phyloP scores from a whole-genome alignment of 1,140 invertebrate genomes.

The Diabrotica virgifera region DNA sequence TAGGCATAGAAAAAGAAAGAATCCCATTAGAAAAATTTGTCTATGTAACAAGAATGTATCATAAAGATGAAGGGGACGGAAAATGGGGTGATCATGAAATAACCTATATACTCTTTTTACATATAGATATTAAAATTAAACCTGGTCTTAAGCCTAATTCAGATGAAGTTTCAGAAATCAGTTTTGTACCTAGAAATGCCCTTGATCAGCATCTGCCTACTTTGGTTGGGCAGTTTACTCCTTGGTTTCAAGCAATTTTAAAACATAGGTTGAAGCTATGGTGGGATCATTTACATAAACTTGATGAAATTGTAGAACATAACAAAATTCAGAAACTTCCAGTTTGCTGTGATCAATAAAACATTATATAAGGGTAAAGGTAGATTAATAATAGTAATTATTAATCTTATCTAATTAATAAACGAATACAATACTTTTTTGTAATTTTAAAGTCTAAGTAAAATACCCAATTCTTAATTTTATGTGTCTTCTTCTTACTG shows the following conservation, averaged over 20 bases:
- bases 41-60: conserved; percentile 86
- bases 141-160: conserved; percentile 64
- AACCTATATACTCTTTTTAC: conserved; percentile 88
- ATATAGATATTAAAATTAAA: conserved; percentile 68
- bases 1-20: conserved; percentile 69
- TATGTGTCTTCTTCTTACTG: no score
- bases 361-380: no score
- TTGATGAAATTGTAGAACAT: conserved; percentile 73
- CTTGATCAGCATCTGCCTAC: conserved; percentile 65
- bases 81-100: conserved; percentile 96
- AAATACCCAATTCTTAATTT: no score
- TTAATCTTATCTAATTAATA: no score
- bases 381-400: no score
- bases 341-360: neutral
- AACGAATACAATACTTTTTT: no score
- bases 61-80: conserved; percentile 71
- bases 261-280: conserved; percentile 73
- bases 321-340: conserved; percentile 66
- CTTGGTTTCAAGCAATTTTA: conserved; percentile 90
- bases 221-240: conserved; percentile 73
- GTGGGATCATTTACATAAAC: conserved; percentile 86
- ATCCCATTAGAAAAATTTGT: conserved; percentile 68
- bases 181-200: conserved; percentile 69
- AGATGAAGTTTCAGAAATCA: conserved; percentile 84
- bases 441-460: no score